These are phyloP conservation scores for Cephus spinipes DNA, from an alignment of 2,888 invertebrate species.

Conservation along the genomic window DNA sequence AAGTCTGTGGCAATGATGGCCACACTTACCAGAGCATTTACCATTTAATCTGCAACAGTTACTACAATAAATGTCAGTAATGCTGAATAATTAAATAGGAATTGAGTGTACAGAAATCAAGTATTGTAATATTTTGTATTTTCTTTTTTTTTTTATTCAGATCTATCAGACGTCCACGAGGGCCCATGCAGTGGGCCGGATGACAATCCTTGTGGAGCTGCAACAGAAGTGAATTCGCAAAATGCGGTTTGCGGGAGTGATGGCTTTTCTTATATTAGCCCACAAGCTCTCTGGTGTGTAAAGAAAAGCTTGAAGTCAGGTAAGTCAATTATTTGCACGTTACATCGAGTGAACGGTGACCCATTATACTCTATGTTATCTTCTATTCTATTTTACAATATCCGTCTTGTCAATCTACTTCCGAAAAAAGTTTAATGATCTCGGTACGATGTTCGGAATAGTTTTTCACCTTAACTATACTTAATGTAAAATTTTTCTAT, in stretches of 20 bases:
- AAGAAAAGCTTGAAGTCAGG: constrained; percentile 36
- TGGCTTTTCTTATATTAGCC: constrained; percentile 44
- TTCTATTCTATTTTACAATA: too few relatives aligned
- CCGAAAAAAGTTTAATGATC: too few relatives aligned
- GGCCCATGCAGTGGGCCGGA: constrained; percentile 44
- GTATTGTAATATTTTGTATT: not conserved
- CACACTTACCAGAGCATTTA: constrained; percentile 44
- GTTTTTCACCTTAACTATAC: too few relatives aligned
- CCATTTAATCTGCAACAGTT: constrained; percentile 48
- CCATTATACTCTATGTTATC: too few relatives aligned
- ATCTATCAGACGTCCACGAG: constrained; percentile 34
- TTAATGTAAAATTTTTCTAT: too few relatives aligned
- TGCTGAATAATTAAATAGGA: not conserved
- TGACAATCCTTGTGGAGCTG: constrained; percentile 41
- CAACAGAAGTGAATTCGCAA: constrained; percentile 21
- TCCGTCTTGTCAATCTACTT: too few relatives aligned
- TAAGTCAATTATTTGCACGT: constrained; percentile 7
- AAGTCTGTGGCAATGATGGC: constrained; percentile 53
- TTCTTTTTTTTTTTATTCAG: constrained; percentile 29
- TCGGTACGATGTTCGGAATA: too few relatives aligned
- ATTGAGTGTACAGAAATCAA: not conserved
- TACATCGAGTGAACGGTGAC: too few relatives aligned
- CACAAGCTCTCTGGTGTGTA: constrained; percentile 52
- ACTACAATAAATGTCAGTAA: constrained; percentile 46
- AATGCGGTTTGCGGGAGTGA: constrained; percentile 52